Base-by-base conservation (phyloP, 2,113 vertebrate genomes). In the Leptocoma aspasia region DNA sequence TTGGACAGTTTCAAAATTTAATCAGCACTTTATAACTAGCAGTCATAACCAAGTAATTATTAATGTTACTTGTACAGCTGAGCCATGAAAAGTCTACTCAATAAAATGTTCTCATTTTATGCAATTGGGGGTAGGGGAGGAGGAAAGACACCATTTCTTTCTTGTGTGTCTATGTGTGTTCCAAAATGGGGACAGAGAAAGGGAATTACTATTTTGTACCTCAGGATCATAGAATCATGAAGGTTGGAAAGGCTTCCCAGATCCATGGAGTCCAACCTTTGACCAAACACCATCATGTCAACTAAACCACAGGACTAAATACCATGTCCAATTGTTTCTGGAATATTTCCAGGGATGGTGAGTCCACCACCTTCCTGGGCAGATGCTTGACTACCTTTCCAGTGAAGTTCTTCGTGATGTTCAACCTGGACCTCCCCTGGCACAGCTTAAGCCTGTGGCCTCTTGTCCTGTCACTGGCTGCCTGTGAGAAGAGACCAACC, bases 401-500 rank as follows among this genome's bases (percentile, higher is more conserved):
- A 79, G 28, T 20, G n/a, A 78, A 39, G 6, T 21, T 70, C 47
- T 39, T 45, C 47, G 14, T 24, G 20, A 41, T 30, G 28, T 26
- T 9, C n/a, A 60, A 11, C 19, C 15, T 45, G 13, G 7, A 53
- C 8, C 23, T 69, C 5, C 12, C 5, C 33, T 41, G 6, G 28
- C 1, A 2, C n/a, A 70, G 6, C 8, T 39, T 61, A 44, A 78
- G 23, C 2, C 19, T 26, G 24, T 30, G n/a, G 53, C 15, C 7
- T 61, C 47, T 44, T 16, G 4, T 79, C 23, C 7, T 35, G 41
- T 41, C 41, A 30, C 1, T 23, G 13, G 12, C 2, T 70, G 24
- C 6, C 13, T 21, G 21, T 1, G 16, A 78, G 39, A 60, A 63
- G 24, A 70, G n/a, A 33, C 4, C 0, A 0, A 70, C 2, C 3